Evolutionary conservation across 2,888 invertebrate genomes (phyloP).

Genomic region (Sycophila texana): DNA sequence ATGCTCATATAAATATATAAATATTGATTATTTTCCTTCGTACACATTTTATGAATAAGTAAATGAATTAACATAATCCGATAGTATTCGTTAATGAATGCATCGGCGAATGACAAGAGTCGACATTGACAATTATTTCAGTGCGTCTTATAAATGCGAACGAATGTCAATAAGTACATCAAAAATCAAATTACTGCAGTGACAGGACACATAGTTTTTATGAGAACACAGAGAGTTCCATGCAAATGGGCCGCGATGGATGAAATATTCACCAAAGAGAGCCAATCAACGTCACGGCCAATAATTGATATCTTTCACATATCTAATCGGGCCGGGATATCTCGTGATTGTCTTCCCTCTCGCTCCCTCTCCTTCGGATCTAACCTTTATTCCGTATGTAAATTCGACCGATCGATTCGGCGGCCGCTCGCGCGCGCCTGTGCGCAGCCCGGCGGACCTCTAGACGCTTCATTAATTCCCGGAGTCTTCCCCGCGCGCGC

Average conservation of each 20-base stretch:
- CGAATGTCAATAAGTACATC: no score
- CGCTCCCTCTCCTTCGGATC: constrained; percentile 18
- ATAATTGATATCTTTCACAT: constrained; percentile 57
- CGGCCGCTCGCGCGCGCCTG: neutral
- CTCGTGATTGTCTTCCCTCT: constrained; percentile 46
- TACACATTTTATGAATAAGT: no score
- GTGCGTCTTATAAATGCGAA: no score
- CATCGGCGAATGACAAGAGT: no score
- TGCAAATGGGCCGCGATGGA: constrained; percentile 41
- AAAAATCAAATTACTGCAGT: no score
- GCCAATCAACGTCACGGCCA: constrained; percentile 56
- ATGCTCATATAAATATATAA: no score
- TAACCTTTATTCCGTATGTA: constrained; percentile 56
- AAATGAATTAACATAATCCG: no score
- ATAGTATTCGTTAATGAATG: no score
- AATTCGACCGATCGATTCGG: constrained; percentile 52
- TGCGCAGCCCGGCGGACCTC: neutral
- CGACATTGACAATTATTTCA: no score
- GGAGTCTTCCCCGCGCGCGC: constrained; percentile 20
- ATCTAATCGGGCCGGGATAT: constrained; percentile 53
- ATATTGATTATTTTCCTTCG: no score
- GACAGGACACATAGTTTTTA: no score
- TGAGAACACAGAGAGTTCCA: neutral
- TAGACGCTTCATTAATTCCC: constrained; percentile 57
- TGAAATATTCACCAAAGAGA: constrained; percentile 52